phyloP scores from a whole-genome alignment of 2,797 vertebrate genomes.

The Thripadectes ignobilis region DNA sequence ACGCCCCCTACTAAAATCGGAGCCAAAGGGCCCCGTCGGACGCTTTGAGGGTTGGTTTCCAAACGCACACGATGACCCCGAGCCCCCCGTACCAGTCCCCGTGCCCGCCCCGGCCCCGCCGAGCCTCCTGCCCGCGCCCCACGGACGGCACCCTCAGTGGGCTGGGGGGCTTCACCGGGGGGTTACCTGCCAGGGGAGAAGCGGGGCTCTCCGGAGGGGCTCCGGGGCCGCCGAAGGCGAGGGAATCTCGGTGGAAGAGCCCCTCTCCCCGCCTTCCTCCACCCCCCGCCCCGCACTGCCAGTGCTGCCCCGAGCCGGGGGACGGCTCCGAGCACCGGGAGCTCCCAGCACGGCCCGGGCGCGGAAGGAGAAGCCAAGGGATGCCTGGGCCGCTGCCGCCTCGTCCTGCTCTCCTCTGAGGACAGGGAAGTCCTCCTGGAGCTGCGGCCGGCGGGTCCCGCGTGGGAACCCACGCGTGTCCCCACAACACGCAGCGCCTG shows the following conservation, averaged over 20 bases:
- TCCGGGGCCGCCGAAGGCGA: not conserved
- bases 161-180: fast-evolving
- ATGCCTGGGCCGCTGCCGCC: not conserved
- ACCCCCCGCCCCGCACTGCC: fast-evolving
- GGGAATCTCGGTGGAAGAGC: fast-evolving
- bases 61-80: not conserved
- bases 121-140: not conserved
- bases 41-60: fast-evolving
- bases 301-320: not conserved
- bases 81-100: not conserved
- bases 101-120: not conserved
- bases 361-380: not conserved
- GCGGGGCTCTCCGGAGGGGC: not conserved
- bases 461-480: not conserved
- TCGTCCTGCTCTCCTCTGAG: not conserved
- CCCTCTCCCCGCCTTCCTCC: fast-evolving
- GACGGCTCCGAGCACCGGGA: not conserved
- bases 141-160: not conserved
- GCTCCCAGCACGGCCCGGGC: not conserved
- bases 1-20: fast-evolving
- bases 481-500: fast-evolving
- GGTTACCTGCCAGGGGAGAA: not conserved
- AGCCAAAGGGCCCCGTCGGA: not conserved
- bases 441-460: not conserved
- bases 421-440: fast-evolving